These are phyloP conservation scores for Antechinus stuartii DNA, from an alignment of 2,113 vertebrate species.

Conservation along the genomic window DNA sequence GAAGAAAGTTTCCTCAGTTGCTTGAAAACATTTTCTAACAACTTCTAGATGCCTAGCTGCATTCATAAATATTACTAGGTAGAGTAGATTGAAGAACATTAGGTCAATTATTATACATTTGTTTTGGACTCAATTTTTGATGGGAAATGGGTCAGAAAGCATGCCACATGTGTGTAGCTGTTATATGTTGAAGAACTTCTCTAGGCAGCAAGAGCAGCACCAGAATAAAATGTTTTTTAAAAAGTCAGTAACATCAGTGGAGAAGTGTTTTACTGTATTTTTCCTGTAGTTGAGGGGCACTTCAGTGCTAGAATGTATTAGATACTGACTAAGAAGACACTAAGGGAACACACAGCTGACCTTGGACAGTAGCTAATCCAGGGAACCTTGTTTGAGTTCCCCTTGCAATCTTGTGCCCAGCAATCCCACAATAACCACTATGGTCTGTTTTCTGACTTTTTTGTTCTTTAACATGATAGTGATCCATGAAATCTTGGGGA, in stretches of 20 bases:
- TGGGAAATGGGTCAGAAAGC: not conserved
- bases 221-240: not conserved
- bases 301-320: no score
- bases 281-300: no score
- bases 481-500: no score
- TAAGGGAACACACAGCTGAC: not conserved
- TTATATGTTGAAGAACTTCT: not conserved
- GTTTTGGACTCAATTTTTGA: slow-evolving; percentile 4
- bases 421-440: not conserved
- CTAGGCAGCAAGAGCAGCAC: not conserved
- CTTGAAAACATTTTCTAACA: slow-evolving; percentile 13
- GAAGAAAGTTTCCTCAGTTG: not conserved
- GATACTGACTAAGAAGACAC: not conserved
- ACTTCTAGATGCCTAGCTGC: not conserved
- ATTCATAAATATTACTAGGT: not conserved
- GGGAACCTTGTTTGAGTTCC: not conserved
- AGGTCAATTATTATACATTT: not conserved
- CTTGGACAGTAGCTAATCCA: not conserved
- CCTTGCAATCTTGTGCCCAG: not conserved
- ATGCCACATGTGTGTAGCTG: not conserved
- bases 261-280: no score
- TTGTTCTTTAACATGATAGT: not conserved
- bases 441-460: not conserved
- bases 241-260: no score
- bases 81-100: not conserved